Evolutionary conservation across 2,888 invertebrate species (phyloP).

Genomic region (Cremastinae sp.): DNA sequence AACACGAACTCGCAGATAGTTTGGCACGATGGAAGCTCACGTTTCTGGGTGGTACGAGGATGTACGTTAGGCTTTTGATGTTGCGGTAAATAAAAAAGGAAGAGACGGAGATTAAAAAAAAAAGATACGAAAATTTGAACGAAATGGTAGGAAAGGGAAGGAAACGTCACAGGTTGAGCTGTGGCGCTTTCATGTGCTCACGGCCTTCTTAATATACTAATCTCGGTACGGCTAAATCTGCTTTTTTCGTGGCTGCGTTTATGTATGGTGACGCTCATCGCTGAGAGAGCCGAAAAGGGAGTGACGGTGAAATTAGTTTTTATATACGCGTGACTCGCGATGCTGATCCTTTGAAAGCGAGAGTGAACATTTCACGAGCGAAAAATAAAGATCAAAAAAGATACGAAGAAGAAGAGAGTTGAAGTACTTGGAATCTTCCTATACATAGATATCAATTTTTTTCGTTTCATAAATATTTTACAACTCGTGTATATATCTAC

Average conservation of each 20-base stretch:
- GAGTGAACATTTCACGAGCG: conserved; percentile 44
- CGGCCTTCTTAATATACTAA: conserved; percentile 55
- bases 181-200: conserved; percentile 47
- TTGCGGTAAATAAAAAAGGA: conserved; percentile 33
- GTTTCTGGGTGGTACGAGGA: conserved; percentile 32
- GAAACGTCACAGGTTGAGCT: conserved; percentile 43
- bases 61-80: conserved; percentile 54
- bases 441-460: too few species aligned
- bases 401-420: conserved; percentile 1
- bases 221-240: conserved; percentile 43
- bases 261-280: conserved; percentile 17
- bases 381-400: conserved; percentile 19
- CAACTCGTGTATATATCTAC: too few species aligned
- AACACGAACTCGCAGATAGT: not conserved
- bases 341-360: conserved; percentile 51
- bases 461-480: too few species aligned
- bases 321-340: conserved; percentile 37
- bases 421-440: too few species aligned
- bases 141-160: conserved; percentile 20
- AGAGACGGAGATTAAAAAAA: conserved; percentile 10
- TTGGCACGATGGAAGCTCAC: not conserved
- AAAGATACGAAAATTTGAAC: not conserved
- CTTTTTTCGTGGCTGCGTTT: conserved; percentile 49
- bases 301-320: conserved; percentile 58
- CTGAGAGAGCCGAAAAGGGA: not conserved